Evolutionary conservation across 2,797 vertebrate genomes (phyloP), one percentile per base, ranked within the genome.

Genomic region (Spheniscus humboldti): DNA sequence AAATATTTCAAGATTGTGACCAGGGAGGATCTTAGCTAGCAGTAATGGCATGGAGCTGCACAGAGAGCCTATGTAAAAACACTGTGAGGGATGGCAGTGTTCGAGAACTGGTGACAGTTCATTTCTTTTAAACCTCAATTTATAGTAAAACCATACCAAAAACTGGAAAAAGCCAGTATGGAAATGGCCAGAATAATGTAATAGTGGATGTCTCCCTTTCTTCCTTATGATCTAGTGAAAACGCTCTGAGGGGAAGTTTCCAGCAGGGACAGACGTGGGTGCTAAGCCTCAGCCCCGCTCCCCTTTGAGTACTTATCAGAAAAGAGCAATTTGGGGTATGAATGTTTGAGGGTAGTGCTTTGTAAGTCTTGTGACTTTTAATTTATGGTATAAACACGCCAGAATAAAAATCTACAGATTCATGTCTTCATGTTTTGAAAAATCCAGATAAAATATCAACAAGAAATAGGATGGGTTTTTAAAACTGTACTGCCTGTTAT

Each of bases 1-100:
- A 77, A 97, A 83, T 68, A 88, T 71, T 94, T 92, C 47, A 74
- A 80, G 96, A 52, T 59, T 92, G 95, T 68, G 97, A 97, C 97
- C 31, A 79, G 77, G 78, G 91, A 77, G 91, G 83, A 87, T 47
- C 56, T 81, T 11, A 60, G 33, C 20, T 11, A 16, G 55, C 63
- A 56, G 43, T 9, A 16, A 33, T 5, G 52, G 52, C 37, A 8
- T 3, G n/a, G 67, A 41, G 30, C 66, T 31, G 75, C 69, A 11
- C 3, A 14, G 56, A 2, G 18, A 57, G 28, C 24, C 3, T 7
- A 8, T 7, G 41, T 22, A 14, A 48, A 47, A 62, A 2, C 18
- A 13, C 23, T 3, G 7, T 20, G 47, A 57, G 28, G 28, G 43
- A 20, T 15, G 45, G 47, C 68, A 10, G 41, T 3, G 39, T 11